Evolutionary conservation across 2,113 vertebrate species (phyloP), one percentile per base, ranked within the genome.

Genomic region (Passer montanus): DNA sequence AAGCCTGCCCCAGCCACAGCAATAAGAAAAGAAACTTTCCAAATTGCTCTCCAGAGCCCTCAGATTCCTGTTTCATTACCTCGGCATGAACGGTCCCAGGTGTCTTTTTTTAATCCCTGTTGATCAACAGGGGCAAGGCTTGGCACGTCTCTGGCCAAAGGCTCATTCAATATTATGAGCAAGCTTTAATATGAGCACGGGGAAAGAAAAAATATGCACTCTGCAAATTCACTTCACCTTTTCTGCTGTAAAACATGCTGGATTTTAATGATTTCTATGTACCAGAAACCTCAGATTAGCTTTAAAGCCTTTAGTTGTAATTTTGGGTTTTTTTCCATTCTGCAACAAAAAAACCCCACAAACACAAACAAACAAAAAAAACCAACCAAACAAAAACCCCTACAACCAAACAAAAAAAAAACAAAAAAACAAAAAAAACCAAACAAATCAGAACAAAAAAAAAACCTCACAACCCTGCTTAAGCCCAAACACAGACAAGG

Each of bases 261-360:
- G 60, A 87, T 93, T 93, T 84, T 95, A 94, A 96, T 93, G 88
- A 93, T 87, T 95, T 95, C 83, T 93, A 27, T 72, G 87, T 93
- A 90, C 62, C 66, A 89, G 56, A 35, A 91, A 68, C 41, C 41
- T 84, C 41, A 14, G 85, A 87, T 92, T 77, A 89, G 35, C 76
- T 94, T 94, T 81, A 86, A 87, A 96, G 72, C 41, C 39, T 78
- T 92, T 87, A 72, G 11, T 37, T 77, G 56, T 37, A 88, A 94
- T 86, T 92, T 73, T 44, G 46, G 55, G 12, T 2, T 14, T n/a
- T 74, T 78, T 56, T 26, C 2, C 15, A 58, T 22, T 18, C 18
- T 80, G 59, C 55, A 91, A 70, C 30, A 84, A 91, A 49, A 26
- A 39, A 50, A 21, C 2, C 2, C 52, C 49, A 21, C 3, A 8